These are phyloP conservation scores for Pangasianodon gigas DNA, from an alignment of 2,113 vertebrate species.

Conservation along the genomic window DNA sequence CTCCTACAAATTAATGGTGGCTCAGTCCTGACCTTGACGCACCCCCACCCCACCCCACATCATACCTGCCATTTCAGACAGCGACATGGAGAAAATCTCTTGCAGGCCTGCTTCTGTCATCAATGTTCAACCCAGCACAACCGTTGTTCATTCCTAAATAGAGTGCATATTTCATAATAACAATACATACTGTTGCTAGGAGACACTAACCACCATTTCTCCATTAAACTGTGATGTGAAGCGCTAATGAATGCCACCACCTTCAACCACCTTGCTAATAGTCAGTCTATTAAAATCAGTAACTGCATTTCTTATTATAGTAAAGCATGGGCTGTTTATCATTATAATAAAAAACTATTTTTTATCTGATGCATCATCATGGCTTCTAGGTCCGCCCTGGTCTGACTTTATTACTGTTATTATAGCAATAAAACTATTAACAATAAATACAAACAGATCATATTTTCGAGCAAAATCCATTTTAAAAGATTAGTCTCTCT, in stretches of 20 bases:
- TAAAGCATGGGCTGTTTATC: constrained; percentile 29
- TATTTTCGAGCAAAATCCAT: not conserved
- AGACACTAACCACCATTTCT: constrained; percentile 34
- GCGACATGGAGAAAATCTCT: constrained; percentile 7
- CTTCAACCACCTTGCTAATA: constrained; percentile 43
- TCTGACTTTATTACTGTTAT: not conserved
- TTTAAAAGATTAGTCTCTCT: not conserved
- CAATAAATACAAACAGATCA: not conserved
- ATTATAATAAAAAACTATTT: not conserved
- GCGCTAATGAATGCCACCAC: constrained; percentile 53
- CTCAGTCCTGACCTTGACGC: not conserved
- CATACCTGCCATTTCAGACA: constrained; percentile 23
- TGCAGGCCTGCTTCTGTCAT: not conserved
- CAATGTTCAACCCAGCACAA: not conserved
- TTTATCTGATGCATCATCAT: not conserved
- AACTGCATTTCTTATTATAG: constrained; percentile 34
- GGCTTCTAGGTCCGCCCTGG: too few species aligned
- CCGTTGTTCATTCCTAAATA: constrained; percentile 18
- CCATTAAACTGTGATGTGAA: constrained; percentile 45
- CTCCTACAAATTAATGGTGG: constrained; percentile 1
- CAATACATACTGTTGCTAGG: constrained; percentile 49
- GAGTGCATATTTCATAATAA: constrained; percentile 29
- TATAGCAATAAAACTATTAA: not conserved
- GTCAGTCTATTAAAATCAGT: constrained; percentile 44
- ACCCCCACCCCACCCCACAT: not conserved